Base-by-base conservation (phyloP, 2,113 vertebrate species). In the Scomber scombrus region DNA sequence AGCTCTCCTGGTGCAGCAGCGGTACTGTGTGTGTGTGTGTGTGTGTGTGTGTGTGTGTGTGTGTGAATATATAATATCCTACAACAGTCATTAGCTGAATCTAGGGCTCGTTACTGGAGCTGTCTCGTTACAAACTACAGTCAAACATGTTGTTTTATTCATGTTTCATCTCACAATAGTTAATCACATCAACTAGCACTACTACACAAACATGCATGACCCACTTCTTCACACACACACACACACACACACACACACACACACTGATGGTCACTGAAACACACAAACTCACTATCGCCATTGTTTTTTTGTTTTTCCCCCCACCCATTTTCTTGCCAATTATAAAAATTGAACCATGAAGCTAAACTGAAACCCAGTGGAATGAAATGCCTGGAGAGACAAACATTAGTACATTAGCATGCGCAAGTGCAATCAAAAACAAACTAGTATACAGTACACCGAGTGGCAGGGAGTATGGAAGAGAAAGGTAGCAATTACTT, bases 141-240 rank as follows among this genome's bases (percentile, higher is more conserved):
- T 74, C 52, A 81, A 68, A 71, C 67, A 78, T 18, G 54, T 40
- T 74, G 78, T 82, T 89, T 89, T 87, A 85, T 82, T 89, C 73
- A 85, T 85, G 65, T 75, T 78, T 83, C 73, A 68, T 75, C 70
- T 71, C 55, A 77, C 54, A 63, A 34, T 78, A 61, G 52, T 81
- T 85, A 71, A 75, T 75, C 55, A 69, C 67, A 85, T 75, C 75
- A 85, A 54, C 62, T 23, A 84, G 46, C 63, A 52, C 47, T 7
- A 10, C 66, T 72, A 56, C 71, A 80, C 85, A 80, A 73, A 85
- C 80, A 80, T 64, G 12, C 19, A n/a, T 76, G 80, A 84, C 78
- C 71, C 52, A 85, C 67, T 80, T 88, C 34, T 16, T 10, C 31
- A 47, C 31, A 47, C 49, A 64, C 54, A 51, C 29, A 71, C 47